phyloP scores from a whole-genome alignment of 2,113 vertebrate species.

The Neolamprologus devosi region DNA sequence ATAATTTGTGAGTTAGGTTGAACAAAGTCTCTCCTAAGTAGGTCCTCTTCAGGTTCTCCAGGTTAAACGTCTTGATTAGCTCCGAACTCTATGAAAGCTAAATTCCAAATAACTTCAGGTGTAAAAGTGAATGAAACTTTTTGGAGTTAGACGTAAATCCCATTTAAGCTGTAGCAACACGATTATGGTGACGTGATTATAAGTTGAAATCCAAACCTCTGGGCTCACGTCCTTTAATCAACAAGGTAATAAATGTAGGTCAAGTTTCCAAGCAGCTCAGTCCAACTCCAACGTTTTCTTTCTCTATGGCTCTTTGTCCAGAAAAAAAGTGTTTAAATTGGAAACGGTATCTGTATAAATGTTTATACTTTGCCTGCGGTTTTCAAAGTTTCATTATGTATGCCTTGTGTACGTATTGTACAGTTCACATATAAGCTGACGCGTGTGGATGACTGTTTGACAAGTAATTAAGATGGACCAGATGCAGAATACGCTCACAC shows the following conservation, averaged over 20 bases:
- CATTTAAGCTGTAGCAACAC: neutral
- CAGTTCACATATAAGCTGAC: neutral
- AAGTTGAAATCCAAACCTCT: neutral
- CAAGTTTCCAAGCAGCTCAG: neutral
- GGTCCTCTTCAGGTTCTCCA: neutral
- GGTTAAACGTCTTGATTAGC: neutral
- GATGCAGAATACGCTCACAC: neutral
- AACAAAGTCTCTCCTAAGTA: neutral
- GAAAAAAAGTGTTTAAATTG: neutral
- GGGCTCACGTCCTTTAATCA: neutral
- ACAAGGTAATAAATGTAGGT: neutral
- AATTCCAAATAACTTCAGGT: neutral
- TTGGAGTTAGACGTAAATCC: neutral
- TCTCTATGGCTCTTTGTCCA: neutral
- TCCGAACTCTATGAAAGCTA: neutral
- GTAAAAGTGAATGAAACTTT: neutral
- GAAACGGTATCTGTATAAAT: neutral
- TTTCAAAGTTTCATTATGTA: neutral
- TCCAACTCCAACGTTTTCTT: neutral
- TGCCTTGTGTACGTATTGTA: neutral
- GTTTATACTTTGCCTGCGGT: neutral
- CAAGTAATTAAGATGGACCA: constrained; percentile 19
- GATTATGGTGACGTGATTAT: neutral
- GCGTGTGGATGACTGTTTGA: neutral
- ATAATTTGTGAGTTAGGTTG: neutral